Conservation (phyloP, 1,140 invertebrate genomes). For the Drosophila orena region DNA sequence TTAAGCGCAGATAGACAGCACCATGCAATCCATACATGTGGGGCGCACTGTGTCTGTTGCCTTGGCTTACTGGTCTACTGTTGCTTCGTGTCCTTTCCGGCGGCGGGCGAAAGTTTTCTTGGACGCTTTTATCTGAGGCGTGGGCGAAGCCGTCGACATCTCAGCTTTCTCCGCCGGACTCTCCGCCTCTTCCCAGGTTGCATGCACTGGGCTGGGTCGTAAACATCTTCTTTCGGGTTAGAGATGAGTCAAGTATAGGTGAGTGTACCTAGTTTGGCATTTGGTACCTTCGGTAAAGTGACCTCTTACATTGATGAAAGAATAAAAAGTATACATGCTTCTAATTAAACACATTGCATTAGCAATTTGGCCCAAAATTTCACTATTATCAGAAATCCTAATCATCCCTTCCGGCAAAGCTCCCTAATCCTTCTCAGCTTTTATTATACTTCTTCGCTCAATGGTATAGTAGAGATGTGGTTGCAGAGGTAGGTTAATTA, state of each 20-base stretch:
- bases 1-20: conserved; percentile 53
- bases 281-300: background rate
- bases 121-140: conserved; percentile 32
- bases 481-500: conserved; percentile 38
- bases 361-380: no score
- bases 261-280: background rate
- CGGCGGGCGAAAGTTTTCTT: conserved; percentile 46
- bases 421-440: conserved; percentile 15
- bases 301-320: no score
- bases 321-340: background rate
- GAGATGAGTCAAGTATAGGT: conserved; percentile 9
- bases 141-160: conserved; percentile 45
- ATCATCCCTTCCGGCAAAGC: conserved; percentile 12
- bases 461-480: conserved; percentile 22
- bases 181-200: conserved; percentile 55
- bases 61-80: conserved; percentile 65
- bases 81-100: conserved; percentile 52
- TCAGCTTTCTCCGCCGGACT: conserved; percentile 16
- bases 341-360: background rate
- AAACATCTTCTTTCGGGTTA: conserved; percentile 29
- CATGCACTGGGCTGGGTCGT: conserved; percentile 50
- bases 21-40: conserved; percentile 38
- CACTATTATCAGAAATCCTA: background rate
- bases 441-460: conserved; percentile 23
- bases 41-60: conserved; percentile 22